Evolutionary conservation across 2,113 vertebrate genomes (phyloP).

Genomic region (Tursiops truncatus): DNA sequence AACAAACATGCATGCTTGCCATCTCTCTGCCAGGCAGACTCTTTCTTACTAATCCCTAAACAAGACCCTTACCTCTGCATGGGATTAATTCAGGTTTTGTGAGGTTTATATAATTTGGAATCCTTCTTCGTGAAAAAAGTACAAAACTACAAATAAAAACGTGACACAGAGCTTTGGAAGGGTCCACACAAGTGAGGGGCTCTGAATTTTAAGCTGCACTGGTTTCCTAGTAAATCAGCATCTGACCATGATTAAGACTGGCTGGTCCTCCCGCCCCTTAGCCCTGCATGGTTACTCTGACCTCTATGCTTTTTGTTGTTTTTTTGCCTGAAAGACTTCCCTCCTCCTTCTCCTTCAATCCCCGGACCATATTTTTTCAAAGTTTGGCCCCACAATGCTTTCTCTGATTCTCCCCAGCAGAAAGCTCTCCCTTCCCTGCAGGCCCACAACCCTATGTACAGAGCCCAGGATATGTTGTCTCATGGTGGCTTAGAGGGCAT

Average conservation of each 20-base stretch:
- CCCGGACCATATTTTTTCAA: neutral
- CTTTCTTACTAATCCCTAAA: neutral
- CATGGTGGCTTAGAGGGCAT: neutral
- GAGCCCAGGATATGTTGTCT: neutral
- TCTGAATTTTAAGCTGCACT: neutral
- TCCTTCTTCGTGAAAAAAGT: neutral
- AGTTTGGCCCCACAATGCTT: neutral
- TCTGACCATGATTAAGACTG: neutral
- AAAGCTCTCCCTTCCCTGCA: neutral
- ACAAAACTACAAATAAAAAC: neutral
- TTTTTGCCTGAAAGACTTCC: neutral
- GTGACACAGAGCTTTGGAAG: neutral
- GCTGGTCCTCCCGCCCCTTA: neutral
- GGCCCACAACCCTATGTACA: rapidly evolving
- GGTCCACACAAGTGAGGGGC: neutral
- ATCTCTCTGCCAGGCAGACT: neutral
- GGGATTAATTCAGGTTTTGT: neutral
- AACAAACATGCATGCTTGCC: neutral
- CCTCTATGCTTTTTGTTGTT: neutral
- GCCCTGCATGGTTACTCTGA: neutral
- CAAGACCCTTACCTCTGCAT: neutral
- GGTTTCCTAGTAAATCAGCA: neutral
- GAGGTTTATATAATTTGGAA: neutral
- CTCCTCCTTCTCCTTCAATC: neutral
- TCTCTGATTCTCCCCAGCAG: neutral